phyloP scores from a whole-genome alignment of 2,888 invertebrate species.

The Dichetophora obliterata region DNA sequence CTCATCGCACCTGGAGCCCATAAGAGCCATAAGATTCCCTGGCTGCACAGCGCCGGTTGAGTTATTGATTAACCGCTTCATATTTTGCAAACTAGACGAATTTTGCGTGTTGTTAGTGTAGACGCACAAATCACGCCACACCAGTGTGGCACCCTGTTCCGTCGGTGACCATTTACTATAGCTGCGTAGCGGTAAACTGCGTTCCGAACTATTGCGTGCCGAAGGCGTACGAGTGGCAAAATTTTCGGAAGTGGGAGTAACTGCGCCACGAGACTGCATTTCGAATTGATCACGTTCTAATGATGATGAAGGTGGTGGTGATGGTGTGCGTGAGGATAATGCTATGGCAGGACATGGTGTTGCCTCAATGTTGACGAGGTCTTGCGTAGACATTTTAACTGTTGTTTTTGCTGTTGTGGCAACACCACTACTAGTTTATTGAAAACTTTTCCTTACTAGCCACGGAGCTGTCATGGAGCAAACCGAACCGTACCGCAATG shows the following conservation, averaged over 20 bases:
- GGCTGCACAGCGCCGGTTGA: slow-evolving; percentile 86
- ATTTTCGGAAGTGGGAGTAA: not conserved
- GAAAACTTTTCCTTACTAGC: not conserved
- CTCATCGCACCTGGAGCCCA: slow-evolving; percentile 82
- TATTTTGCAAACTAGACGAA: slow-evolving; percentile 68
- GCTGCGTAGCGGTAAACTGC: slow-evolving; percentile 67
- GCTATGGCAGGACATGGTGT: not conserved
- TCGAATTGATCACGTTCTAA: slow-evolving; percentile 32
- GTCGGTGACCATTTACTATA: slow-evolving; percentile 73
- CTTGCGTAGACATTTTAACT: slow-evolving; percentile 42
- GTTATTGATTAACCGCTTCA: slow-evolving; percentile 84
- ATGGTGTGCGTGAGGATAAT: slow-evolving; percentile 41
- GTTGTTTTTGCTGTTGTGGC: not conserved
- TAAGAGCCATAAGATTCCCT: slow-evolving; percentile 84
- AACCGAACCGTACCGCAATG: too few relatives aligned
- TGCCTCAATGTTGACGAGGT: slow-evolving; percentile 38
- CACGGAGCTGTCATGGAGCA: not conserved
- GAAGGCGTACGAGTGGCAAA: slow-evolving; percentile 44
- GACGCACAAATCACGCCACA: slow-evolving; percentile 84
- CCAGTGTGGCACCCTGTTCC: slow-evolving; percentile 79
- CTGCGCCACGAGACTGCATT: slow-evolving; percentile 17
- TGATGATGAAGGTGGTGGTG: slow-evolving; percentile 4
- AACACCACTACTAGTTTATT: not conserved
- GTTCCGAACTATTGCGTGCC: slow-evolving; percentile 65
- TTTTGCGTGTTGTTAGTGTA: slow-evolving; percentile 71